Evolutionary conservation across 2,113 vertebrate species (phyloP).

Genomic region (Sarotherodon lohbergeri): DNA sequence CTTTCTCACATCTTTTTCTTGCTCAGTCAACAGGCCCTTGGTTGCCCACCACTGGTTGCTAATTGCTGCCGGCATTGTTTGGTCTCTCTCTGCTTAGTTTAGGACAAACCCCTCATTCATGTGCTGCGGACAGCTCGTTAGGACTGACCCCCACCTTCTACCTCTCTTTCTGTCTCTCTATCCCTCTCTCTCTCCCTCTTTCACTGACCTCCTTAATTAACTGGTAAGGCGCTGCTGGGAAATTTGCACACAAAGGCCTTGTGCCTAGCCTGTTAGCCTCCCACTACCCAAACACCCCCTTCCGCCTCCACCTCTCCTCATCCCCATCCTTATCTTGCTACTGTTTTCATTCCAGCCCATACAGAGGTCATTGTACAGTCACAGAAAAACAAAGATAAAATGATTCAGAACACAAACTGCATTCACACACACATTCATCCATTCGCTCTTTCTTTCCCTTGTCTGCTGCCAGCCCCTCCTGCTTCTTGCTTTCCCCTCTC

Average conservation of each 20-base stretch:
- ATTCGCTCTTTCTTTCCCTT: constrained; percentile 33
- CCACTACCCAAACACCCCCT: constrained; percentile 55
- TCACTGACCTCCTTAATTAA: constrained; percentile 94
- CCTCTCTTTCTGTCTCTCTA: constrained; percentile 24
- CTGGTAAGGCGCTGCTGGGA: constrained; percentile 85
- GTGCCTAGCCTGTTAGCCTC: constrained; percentile 72
- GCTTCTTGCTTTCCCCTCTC: constrained; percentile 6
- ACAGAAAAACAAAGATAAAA: constrained; percentile 60
- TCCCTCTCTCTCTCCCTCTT: constrained; percentile 57
- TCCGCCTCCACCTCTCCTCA: constrained; percentile 11
- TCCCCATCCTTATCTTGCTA: constrained; percentile 32
- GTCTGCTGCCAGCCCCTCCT: constrained; percentile 11
- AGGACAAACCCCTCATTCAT: constrained; percentile 97
- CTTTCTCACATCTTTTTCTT: constrained; percentile 49
- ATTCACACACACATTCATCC: constrained; percentile 39
- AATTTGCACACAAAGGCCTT: constrained; percentile 97
- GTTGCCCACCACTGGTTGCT: constrained; percentile 70
- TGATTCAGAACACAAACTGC: constrained; percentile 53
- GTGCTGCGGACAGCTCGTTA: constrained; percentile 84
- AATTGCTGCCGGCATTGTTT: constrained; percentile 92
- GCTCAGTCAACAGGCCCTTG: constrained; percentile 64
- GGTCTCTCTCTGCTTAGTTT: constrained; percentile 78
- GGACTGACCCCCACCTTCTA: constrained; percentile 61
- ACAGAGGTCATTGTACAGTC: constrained; percentile 60
- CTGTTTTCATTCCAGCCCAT: constrained; percentile 41